A percentile compares a stretch with the other conserved stretches of the same genome.
Conservation (phyloP, 2,113 vertebrate species). For the Protomyctophum bolini region DNA sequence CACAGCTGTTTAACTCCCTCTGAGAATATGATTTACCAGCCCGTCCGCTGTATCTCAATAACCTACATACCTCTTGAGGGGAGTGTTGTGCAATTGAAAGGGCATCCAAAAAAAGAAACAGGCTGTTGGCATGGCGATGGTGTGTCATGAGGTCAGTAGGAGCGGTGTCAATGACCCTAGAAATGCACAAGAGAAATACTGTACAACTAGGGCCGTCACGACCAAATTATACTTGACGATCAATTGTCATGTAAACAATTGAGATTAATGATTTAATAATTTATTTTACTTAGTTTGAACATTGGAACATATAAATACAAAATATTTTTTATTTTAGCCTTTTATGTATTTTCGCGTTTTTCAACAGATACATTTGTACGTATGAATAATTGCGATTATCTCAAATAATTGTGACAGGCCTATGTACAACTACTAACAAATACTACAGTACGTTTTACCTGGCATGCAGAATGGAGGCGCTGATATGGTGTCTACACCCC, state of each 20-base stretch:
- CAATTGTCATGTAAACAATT: too few relatives aligned
- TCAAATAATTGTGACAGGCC: too few relatives aligned
- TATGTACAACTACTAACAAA: neutral
- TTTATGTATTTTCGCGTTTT: too few relatives aligned
- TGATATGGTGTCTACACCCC: conserved; percentile 15
- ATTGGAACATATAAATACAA: too few relatives aligned
- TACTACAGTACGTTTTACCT: conserved; percentile 37
- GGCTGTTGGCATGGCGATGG: neutral
- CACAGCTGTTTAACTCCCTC: conserved; percentile 52
- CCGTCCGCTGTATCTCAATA: conserved; percentile 51
- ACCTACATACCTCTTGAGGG: conserved; percentile 25
- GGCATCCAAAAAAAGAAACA: conserved; percentile 42
- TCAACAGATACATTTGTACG: too few relatives aligned
- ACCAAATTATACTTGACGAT: too few relatives aligned
- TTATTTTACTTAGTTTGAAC: too few relatives aligned
- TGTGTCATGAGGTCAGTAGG: neutral
- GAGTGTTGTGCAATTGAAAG: conserved; percentile 21
- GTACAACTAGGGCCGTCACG: too few relatives aligned
- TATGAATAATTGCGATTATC: too few relatives aligned
- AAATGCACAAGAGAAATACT: conserved; percentile 28
- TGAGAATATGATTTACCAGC: conserved; percentile 36
- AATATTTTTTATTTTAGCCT: too few relatives aligned
- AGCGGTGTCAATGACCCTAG: conserved; percentile 20
- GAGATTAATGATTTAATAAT: too few relatives aligned
- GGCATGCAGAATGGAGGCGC: neutral